phyloP scores from a whole-genome alignment of 1,140 invertebrate genomes.

The Pogonomyrmex californicus region DNA sequence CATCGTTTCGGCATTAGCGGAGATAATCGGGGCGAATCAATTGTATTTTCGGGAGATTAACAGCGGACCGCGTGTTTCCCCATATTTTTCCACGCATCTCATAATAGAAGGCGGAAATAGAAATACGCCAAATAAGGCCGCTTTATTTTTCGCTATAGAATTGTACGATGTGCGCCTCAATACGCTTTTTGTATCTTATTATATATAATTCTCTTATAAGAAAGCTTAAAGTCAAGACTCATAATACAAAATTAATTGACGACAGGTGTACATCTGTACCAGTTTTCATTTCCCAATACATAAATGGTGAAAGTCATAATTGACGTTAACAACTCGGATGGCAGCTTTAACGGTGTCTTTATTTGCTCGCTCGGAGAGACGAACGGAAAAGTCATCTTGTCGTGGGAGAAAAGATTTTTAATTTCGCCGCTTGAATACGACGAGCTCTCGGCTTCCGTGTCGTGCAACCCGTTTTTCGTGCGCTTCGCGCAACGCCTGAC shows the following conservation, averaged over 20 bases:
- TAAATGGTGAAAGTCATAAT: neutral
- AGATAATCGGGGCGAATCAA: conserved; percentile 43
- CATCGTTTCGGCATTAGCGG: conserved; percentile 36
- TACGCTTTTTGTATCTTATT: neutral
- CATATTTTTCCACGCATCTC: conserved; percentile 1
- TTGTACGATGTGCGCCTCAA: neutral
- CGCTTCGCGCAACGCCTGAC: conserved; percentile 8
- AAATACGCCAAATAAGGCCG: neutral
- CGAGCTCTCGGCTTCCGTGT: neutral
- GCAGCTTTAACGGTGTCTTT: neutral
- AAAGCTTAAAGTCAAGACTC: neutral
- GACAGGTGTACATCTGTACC: conserved; percentile 7
- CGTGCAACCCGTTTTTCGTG: neutral
- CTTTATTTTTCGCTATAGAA: neutral
- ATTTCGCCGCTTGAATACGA: neutral
- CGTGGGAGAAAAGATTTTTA: neutral
- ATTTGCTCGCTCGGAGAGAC: neutral
- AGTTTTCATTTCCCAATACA: neutral
- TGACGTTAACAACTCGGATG: neutral
- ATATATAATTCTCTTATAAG: neutral
- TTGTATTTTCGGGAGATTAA: conserved; percentile 26
- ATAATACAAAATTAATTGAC: neutral
- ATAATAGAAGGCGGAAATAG: neutral
- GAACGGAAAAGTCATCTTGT: neutral
- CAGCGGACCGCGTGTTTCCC: neutral